Conservation (phyloP, 2,888 invertebrate species). For the Agrotis puta region DNA sequence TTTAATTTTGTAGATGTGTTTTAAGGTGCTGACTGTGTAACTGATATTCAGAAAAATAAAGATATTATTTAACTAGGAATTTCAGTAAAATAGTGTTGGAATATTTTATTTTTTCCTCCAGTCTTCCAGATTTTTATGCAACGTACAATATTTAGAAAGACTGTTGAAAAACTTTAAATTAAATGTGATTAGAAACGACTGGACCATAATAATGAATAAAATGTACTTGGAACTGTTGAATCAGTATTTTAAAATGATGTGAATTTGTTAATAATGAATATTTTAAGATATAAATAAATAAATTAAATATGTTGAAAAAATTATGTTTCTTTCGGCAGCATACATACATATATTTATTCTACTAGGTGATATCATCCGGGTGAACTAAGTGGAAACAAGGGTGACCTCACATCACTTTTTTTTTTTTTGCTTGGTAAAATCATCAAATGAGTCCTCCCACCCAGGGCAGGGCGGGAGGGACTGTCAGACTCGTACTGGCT, state of each 20-base stretch:
- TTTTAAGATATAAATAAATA: constrained; percentile 54
- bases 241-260: constrained; percentile 58
- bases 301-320: constrained; percentile 36
- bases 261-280: constrained; percentile 49
- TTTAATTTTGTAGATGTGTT: constrained; percentile 35
- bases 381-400: too few species aligned
- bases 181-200: constrained; percentile 11
- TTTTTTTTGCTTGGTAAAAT: too few species aligned
- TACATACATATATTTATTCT: too few species aligned
- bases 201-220: constrained; percentile 48
- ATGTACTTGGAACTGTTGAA: constrained; percentile 47
- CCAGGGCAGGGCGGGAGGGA: too few species aligned
- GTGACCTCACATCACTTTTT: too few species aligned
- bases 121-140: constrained; percentile 48
- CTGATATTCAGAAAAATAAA: constrained; percentile 57
- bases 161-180: constrained; percentile 17
- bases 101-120: constrained; percentile 31
- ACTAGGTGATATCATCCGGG: too few species aligned
- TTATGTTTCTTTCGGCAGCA: constrained; percentile 28
- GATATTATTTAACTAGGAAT: constrained; percentile 21
- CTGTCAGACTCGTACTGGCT: too few species aligned
- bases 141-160: constrained; percentile 50
- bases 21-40: constrained; percentile 45
- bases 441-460: too few species aligned
- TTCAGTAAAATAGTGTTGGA: constrained; percentile 22